Conservation (phyloP, 2,888 invertebrate species). For the Standfussiana lucernea region DNA sequence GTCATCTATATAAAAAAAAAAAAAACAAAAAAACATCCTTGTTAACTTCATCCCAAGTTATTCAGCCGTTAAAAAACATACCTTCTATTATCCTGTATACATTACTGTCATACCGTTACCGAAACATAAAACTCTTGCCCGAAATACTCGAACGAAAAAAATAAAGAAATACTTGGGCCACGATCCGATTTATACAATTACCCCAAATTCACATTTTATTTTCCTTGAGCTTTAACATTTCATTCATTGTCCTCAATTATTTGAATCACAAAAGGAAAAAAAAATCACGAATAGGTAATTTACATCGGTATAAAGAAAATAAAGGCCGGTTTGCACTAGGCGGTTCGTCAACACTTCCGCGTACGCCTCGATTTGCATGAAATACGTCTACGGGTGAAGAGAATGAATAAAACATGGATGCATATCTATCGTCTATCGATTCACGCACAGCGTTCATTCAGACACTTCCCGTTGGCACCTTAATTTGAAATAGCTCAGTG, state of each 20-base stretch:
- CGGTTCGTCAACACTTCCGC: slow-evolving; percentile 26
- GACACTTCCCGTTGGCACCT: slow-evolving; percentile 2
- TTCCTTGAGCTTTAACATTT: slow-evolving; percentile 53
- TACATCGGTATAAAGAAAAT: slow-evolving; percentile 50
- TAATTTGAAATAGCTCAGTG: background rate
- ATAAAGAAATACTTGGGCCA: slow-evolving; percentile 31
- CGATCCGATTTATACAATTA: slow-evolving; percentile 58
- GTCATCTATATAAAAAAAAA: slow-evolving; percentile 14
- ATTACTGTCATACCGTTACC: slow-evolving; percentile 48
- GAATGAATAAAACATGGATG: slow-evolving; percentile 56
- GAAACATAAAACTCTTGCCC: slow-evolving; percentile 32
- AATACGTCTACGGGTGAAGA: slow-evolving; percentile 39
- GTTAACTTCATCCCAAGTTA: slow-evolving; percentile 24
- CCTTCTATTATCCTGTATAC: slow-evolving; percentile 39
- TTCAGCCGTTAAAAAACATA: slow-evolving; percentile 36
- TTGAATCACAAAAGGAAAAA: slow-evolving; percentile 60
- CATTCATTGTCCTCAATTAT: slow-evolving; percentile 58
- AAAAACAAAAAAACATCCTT: slow-evolving; percentile 31
- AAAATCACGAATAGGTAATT: slow-evolving; percentile 53
- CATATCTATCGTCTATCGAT: slow-evolving; percentile 43
- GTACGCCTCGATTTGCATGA: slow-evolving; percentile 49
- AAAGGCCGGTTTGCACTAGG: slow-evolving; percentile 28
- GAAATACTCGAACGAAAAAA: slow-evolving; percentile 25
- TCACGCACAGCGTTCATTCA: slow-evolving; percentile 18
- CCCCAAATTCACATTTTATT: slow-evolving; percentile 58